Evolutionary conservation across 2,113 vertebrate genomes (phyloP).

Genomic region (Chlamydotis undulata): DNA sequence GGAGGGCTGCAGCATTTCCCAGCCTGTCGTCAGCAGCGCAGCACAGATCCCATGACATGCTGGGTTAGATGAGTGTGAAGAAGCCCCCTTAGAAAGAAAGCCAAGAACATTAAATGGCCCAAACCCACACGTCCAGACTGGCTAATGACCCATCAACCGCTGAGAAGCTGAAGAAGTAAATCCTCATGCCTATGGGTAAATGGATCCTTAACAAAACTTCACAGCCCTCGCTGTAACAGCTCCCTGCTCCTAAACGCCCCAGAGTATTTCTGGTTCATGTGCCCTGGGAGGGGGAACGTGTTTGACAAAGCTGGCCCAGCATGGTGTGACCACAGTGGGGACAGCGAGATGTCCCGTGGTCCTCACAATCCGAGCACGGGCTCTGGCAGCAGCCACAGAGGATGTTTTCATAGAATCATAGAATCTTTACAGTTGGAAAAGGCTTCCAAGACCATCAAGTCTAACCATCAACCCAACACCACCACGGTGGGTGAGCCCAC

Average conservation of each 20-base stretch:
- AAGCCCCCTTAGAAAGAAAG: background rate
- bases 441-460: too few species aligned
- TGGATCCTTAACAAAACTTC: background rate
- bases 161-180: background rate
- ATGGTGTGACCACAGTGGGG: background rate
- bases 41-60: background rate
- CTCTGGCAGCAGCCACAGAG: background rate
- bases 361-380: background rate
- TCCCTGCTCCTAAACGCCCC: accelerated
- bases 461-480: too few species aligned
- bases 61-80: background rate
- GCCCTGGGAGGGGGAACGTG: accelerated
- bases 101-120: background rate
- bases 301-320: background rate
- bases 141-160: background rate
- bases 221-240: background rate
- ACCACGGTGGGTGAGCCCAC: background rate
- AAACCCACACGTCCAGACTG: background rate
- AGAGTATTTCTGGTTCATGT: accelerated
- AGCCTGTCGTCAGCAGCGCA: background rate
- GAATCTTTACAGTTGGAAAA: too few species aligned
- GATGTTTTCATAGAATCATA: background rate
- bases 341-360: background rate
- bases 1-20: background rate
- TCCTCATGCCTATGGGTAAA: background rate